Evolutionary conservation across 2,888 invertebrate species (phyloP).

Genomic region (Drosophila dives): DNA sequence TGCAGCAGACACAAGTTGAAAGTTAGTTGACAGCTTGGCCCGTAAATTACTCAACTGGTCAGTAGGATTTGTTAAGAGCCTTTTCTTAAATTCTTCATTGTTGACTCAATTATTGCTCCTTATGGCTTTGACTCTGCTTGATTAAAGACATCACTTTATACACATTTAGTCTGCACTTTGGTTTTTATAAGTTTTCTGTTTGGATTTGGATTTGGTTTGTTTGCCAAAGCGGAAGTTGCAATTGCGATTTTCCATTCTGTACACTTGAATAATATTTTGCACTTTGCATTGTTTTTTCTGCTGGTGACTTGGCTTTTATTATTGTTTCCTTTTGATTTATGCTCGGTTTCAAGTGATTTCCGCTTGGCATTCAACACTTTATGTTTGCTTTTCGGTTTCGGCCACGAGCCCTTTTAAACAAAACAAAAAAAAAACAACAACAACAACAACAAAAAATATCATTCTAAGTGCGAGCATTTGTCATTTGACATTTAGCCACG

Average conservation of each 20-base stretch:
- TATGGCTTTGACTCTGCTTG: conserved; percentile 48
- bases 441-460: not conserved
- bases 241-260: conserved; percentile 55
- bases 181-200: conserved; percentile 30
- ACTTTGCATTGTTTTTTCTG: conserved; percentile 29
- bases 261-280: conserved; percentile 30
- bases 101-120: conserved; percentile 62
- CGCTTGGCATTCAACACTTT: conserved; percentile 76
- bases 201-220: not conserved
- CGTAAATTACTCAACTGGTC: conserved; percentile 64
- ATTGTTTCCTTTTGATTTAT: conserved; percentile 78
- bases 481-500: conserved; percentile 58
- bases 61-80: conserved; percentile 6
- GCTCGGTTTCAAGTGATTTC: conserved; percentile 79
- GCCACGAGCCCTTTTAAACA: conserved; percentile 36
- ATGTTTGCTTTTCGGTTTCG: conserved; percentile 57
- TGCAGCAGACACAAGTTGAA: conserved; percentile 57
- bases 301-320: conserved; percentile 50
- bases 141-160: conserved; percentile 44
- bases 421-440: conserved; percentile 8
- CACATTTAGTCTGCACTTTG: conserved; percentile 30
- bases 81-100: conserved; percentile 37
- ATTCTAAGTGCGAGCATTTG: conserved; percentile 63
- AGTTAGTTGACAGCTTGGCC: conserved; percentile 43
- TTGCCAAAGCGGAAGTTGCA: conserved; percentile 47